Evolutionary conservation across 2,888 invertebrate genomes (phyloP), one percentile per base, ranked within the genome.

Genomic region (Coenonympha arcania): DNA sequence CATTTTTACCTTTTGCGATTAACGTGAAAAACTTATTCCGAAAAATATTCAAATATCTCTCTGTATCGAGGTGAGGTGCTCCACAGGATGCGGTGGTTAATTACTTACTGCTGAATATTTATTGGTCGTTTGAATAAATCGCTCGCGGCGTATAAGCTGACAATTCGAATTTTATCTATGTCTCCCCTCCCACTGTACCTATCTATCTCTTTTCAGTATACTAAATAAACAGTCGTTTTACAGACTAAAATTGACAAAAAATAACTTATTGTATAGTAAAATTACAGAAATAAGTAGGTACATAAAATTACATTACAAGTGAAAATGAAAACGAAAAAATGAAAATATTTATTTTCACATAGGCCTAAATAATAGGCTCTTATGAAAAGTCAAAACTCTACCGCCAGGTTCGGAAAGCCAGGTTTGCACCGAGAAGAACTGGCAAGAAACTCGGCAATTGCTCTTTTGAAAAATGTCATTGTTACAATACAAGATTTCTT

Each of bases 41-140:
- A 42, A 31, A 52, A 49, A 52, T 49, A 31, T 49, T n/a, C n/a
- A n/a, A n/a, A n/a, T n/a, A n/a, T 11, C 11, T 36, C 28, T 41
- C 42, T 34, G 30, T 26, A 20, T 30, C 13, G 20, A 6, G 6
- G 20, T 19, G 28, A 28, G 41, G 9, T 28, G 6, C 30, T n/a
- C n/a, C n/a, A n/a, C n/a, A n/a, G 20, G 39, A 34, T 44, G 44
- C 40, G 22, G 69, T 66, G 76, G 80, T 79, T 81, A 83, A 84
- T 83, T 82, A 83, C 83, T 83, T 82, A 83, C 83, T 82, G 72
- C 75, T 83, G 84, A 82, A 84, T 84, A 84, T 84, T 84, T 83
- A 84, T 83, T 80, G 82, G 81, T 79, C 81, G 79, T 83, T 84
- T 80, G 82, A 81, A 83, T 83, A 83, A 81, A 82, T 79, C 79